Evolutionary conservation across 1,140 invertebrate species (phyloP).

Genomic region (Drosophila triauraria): DNA sequence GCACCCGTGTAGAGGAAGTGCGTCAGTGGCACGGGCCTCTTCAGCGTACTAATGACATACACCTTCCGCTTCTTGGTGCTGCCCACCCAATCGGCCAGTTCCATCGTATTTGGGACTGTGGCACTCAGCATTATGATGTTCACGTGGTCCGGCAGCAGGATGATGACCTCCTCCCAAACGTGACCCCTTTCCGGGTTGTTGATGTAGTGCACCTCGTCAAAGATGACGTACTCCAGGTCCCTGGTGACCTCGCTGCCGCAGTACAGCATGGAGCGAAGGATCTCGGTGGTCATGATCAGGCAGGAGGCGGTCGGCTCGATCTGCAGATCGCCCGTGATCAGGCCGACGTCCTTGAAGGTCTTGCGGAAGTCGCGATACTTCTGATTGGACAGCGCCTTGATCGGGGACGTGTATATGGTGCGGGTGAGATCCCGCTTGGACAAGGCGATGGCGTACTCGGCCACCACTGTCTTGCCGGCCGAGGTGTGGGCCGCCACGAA

Average conservation of each 20-base stretch:
- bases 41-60: slow-evolving; percentile 96
- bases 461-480: slow-evolving; percentile 99
- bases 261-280: slow-evolving; percentile 98
- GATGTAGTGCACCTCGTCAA: slow-evolving; percentile 99
- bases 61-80: slow-evolving; percentile 96
- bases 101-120: slow-evolving; percentile 98
- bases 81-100: slow-evolving; percentile 99
- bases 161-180: slow-evolving; percentile 99
- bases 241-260: slow-evolving; percentile 97
- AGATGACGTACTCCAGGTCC: slow-evolving; percentile 99
- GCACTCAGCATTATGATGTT: slow-evolving; percentile 99
- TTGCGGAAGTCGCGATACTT: slow-evolving; percentile 99
- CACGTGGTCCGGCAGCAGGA: slow-evolving; percentile 96
- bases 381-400: slow-evolving; percentile 99
- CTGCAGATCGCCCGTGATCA: slow-evolving; percentile 98
- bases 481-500: slow-evolving; percentile 99
- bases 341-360: slow-evolving; percentile 96
- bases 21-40: slow-evolving; percentile 97
- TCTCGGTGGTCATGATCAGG: slow-evolving; percentile 99
- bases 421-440: slow-evolving; percentile 97
- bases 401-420: slow-evolving; percentile 99
- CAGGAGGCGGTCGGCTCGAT: slow-evolving; percentile 97
- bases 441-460: slow-evolving; percentile 98
- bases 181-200: slow-evolving; percentile 99
- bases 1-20: slow-evolving; percentile 96